phyloP scores from a whole-genome alignment of 2,113 vertebrate species.

The Dicerorhinus sumatrensis region DNA sequence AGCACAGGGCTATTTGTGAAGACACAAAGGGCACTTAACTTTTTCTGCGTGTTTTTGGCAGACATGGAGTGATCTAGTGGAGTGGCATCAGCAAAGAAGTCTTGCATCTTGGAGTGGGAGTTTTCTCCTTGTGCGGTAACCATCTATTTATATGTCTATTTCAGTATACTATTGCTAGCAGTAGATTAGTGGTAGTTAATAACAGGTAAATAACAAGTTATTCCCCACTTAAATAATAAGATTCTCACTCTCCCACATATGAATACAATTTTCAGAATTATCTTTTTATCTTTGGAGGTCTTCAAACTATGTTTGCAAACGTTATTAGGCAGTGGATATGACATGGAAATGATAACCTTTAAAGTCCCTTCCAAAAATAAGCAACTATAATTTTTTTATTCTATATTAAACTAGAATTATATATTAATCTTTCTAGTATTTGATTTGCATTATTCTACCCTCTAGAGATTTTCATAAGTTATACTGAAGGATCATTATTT shows the following conservation, averaged over 20 bases:
- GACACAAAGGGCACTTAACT: not conserved
- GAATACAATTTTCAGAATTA: not conserved
- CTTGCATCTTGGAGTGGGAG: not conserved
- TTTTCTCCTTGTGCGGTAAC: not conserved
- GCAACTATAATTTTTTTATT: not conserved
- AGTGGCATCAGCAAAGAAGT: not conserved
- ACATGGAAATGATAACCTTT: not conserved
- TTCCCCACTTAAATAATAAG: too few species aligned
- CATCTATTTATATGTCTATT: not conserved
- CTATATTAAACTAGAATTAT: not conserved
- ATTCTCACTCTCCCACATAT: too few species aligned
- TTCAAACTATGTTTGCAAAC: not conserved
- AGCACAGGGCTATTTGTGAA: not conserved
- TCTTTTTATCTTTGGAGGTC: not conserved
- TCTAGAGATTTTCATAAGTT: not conserved
- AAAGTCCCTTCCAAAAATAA: not conserved
- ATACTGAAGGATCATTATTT: not conserved
- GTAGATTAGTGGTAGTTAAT: not conserved
- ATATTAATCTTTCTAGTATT: not conserved
- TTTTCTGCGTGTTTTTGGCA: not conserved
- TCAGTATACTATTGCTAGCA: not conserved
- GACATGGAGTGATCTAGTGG: accelerated
- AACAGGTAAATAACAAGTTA: too few species aligned
- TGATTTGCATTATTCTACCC: not conserved
- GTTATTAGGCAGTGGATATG: not conserved